Conservation (phyloP, 2,888 invertebrate genomes). For the Leucozona laternaria region DNA sequence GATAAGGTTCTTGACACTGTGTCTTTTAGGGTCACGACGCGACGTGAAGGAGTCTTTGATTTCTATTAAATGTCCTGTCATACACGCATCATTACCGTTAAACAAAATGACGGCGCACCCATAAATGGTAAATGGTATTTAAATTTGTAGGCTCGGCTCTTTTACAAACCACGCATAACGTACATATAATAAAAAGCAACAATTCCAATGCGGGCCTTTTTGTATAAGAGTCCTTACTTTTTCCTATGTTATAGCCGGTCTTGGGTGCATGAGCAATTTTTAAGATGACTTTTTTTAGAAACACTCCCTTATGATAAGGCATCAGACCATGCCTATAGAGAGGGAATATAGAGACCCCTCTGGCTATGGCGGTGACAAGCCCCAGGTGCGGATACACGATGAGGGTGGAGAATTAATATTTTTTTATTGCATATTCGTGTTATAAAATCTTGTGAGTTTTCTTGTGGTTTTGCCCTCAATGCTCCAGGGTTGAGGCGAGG, state of each 20-base stretch:
- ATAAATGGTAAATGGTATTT: conserved; percentile 68
- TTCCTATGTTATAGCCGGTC: neutral
- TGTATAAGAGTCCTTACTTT: neutral
- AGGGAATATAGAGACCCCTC: conserved; percentile 2
- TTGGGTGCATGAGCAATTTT: conserved; percentile 40
- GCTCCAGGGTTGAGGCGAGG: neutral
- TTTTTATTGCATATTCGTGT: conserved; percentile 67
- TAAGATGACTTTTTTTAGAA: conserved; percentile 40
- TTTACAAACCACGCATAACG: neutral
- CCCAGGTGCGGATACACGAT: conserved; percentile 52
- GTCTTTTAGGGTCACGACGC: neutral
- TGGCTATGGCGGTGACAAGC: conserved; percentile 41
- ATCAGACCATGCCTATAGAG: too few relatives aligned
- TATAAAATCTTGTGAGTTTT: conserved; percentile 36
- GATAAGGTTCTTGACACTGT: conserved; percentile 43
- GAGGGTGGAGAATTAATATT: conserved; percentile 64
- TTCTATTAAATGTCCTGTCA: conserved; percentile 69
- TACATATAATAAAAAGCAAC: conserved; percentile 22
- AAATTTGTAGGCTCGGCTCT: conserved; percentile 54
- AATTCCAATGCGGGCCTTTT: conserved; percentile 24
- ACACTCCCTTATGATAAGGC: conserved; percentile 24
- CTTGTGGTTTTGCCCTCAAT: neutral
- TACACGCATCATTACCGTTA: conserved; percentile 73
- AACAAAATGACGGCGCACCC: conserved; percentile 55
- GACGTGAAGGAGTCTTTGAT: conserved; percentile 51